Conservation (phyloP, 2,888 invertebrate species). For the Ernsta delagoae region DNA sequence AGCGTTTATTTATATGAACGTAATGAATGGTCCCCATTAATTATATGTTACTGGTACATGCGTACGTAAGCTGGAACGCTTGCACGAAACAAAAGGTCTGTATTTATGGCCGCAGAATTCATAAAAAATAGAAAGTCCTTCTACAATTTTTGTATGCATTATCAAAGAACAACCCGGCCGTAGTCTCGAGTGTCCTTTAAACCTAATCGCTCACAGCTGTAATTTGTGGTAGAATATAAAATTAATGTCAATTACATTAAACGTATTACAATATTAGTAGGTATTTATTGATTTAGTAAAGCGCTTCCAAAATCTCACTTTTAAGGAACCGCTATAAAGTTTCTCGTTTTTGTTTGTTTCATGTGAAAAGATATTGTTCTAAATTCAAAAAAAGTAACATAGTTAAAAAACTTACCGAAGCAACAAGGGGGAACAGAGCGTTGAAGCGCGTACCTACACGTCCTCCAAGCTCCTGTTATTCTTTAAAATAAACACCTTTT, state of each 20-base stretch:
- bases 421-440: too few species aligned
- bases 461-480: too few species aligned
- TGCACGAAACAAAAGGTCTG: conserved; percentile 41
- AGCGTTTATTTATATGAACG: conserved; percentile 35
- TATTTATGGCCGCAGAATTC: conserved; percentile 35
- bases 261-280: too few species aligned
- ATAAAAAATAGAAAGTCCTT: conserved; percentile 16
- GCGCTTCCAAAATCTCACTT: too few species aligned
- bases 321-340: too few species aligned
- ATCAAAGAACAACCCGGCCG: neutral
- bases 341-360: too few species aligned
- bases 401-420: too few species aligned
- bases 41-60: conserved; percentile 51
- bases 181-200: neutral
- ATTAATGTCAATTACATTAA: neutral
- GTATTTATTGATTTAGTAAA: too few species aligned
- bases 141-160: neutral
- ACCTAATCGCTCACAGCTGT: neutral
- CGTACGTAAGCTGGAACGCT: conserved; percentile 54
- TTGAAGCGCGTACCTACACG: too few species aligned
- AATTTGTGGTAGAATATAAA: neutral
- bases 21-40: conserved; percentile 58
- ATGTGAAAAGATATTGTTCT: too few species aligned
- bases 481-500: too few species aligned
- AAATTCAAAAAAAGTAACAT: too few species aligned